phyloP scores from a whole-genome alignment of 2,113 vertebrate species.

The Pavo muticus region DNA sequence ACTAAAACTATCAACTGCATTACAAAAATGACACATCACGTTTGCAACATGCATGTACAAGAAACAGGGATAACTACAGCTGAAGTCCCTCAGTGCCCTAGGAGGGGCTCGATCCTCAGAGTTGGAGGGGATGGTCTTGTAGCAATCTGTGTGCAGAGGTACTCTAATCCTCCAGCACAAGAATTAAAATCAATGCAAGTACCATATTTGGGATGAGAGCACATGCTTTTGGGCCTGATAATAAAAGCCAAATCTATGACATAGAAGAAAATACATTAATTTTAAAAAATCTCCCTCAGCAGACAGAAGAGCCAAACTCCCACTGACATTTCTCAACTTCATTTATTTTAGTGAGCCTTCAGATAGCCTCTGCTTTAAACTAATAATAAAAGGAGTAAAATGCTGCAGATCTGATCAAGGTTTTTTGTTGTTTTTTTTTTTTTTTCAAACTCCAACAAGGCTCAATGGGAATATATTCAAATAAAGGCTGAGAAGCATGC shows the following conservation, averaged over 20 bases:
- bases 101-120: conserved; percentile 16
- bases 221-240: not conserved
- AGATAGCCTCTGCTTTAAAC: conserved; percentile 29
- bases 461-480: conserved; percentile 34
- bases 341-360: not conserved
- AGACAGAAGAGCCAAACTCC: not conserved
- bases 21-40: conserved; percentile 44
- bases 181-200: not conserved
- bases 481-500: not conserved
- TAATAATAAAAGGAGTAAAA: not conserved
- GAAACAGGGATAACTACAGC: conserved; percentile 36
- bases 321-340: not conserved
- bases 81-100: not conserved
- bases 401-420: not conserved
- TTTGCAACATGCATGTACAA: conserved; percentile 46
- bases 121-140: conserved; percentile 15
- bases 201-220: not conserved
- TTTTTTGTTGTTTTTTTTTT: not conserved
- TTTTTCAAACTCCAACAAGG: not conserved
- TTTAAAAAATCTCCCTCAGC: not conserved
- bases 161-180: not conserved
- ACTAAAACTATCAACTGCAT: conserved; percentile 64
- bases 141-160: not conserved
- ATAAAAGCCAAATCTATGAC: not conserved
- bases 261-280: not conserved